These are phyloP conservation scores for Eupithecia centaureata DNA, from an alignment of 2,888 invertebrate genomes.

Conservation along the genomic window DNA sequence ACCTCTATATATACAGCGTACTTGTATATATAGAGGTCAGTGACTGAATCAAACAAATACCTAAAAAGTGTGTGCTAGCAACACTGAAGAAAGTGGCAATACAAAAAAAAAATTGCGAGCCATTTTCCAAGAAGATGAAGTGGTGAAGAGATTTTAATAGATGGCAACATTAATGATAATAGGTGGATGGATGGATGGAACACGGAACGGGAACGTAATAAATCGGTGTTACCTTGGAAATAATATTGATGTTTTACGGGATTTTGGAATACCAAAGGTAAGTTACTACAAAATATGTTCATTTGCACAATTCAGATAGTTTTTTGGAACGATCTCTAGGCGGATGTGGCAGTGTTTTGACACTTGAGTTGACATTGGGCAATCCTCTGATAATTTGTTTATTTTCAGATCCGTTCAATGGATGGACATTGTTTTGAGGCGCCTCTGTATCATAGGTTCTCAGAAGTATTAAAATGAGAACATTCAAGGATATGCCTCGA, in stretches of 20 bases:
- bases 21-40: no score
- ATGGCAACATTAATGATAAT: slow-evolving; percentile 52
- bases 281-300: slow-evolving; percentile 34
- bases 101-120: background rate
- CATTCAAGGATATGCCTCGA: slow-evolving; percentile 58
- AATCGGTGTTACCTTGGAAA: slow-evolving; percentile 83
- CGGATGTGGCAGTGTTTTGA: slow-evolving; percentile 82
- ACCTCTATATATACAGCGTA: no score
- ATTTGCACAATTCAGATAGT: slow-evolving; percentile 33
- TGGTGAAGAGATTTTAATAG: background rate
- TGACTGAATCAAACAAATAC: no score
- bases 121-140: background rate
- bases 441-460: slow-evolving; percentile 42
- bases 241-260: slow-evolving; percentile 74
- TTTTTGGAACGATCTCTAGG: slow-evolving; percentile 36
- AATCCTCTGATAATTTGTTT: slow-evolving; percentile 74
- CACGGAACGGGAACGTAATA: slow-evolving; percentile 69
- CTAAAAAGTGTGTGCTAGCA: no score
- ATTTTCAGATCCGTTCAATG: slow-evolving; percentile 78
- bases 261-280: slow-evolving; percentile 59
- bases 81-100: background rate
- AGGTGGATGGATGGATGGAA: slow-evolving; percentile 50
- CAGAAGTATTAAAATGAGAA: slow-evolving; percentile 63
- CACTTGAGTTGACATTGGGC: slow-evolving; percentile 77
- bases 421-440: slow-evolving; percentile 59